These are phyloP conservation scores for Lagocephalus sceleratus DNA, from an alignment of 2,797 vertebrate genomes.

Conservation along the genomic window DNA sequence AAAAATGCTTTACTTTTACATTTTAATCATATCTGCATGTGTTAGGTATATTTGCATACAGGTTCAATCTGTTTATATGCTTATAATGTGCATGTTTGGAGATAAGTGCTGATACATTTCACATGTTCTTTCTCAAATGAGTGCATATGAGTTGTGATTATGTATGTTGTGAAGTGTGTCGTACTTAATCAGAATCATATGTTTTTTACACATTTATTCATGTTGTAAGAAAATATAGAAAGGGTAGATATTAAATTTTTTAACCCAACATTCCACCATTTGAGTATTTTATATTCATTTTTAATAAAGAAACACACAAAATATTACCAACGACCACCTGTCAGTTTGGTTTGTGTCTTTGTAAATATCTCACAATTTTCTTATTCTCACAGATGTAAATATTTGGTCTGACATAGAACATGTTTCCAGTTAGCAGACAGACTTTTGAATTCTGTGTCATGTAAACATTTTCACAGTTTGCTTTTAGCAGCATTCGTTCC, in stretches of 20 bases:
- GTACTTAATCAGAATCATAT: too few species aligned
- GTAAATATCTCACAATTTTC: conserved; percentile 35
- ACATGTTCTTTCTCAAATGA: too few species aligned
- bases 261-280: too few species aligned
- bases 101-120: too few species aligned
- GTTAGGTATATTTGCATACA: conserved; percentile 41
- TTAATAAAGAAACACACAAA: conserved; percentile 14
- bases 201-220: conserved; percentile 48
- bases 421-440: conserved; percentile 41
- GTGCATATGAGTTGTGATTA: too few species aligned
- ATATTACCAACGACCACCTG: conserved; percentile 41
- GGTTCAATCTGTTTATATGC: too few species aligned
- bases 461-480: conserved; percentile 23
- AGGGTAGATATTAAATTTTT: too few species aligned
- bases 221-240: conserved; percentile 4
- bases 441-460: conserved; percentile 17
- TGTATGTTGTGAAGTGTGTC: too few species aligned
- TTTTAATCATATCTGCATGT: conserved; percentile 59
- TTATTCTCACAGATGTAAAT: conserved; percentile 43
- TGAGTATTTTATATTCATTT: conserved; percentile 29
- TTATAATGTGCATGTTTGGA: too few species aligned
- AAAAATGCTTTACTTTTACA: too few species aligned
- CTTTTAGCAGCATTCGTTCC: not conserved
- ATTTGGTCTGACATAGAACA: conserved; percentile 45
- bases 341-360: conserved; percentile 27